These are phyloP conservation scores for Chiloscyllium plagiosum DNA, from an alignment of 2,113 vertebrate genomes.

Conservation along the genomic window DNA sequence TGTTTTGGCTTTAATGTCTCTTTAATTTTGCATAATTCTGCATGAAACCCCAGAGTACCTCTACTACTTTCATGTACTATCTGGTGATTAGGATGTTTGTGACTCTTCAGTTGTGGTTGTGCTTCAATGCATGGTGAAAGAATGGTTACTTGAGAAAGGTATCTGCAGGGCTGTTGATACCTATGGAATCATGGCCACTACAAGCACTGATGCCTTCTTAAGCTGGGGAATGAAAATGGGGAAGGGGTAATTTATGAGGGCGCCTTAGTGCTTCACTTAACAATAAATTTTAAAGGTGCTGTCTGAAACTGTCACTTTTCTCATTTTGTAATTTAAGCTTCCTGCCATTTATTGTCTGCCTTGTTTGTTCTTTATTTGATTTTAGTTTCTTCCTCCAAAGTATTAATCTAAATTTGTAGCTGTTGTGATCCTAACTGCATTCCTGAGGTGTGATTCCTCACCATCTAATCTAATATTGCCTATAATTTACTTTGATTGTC, in stretches of 20 bases:
- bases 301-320: background rate
- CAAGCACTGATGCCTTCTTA: background rate
- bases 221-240: background rate
- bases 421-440: background rate
- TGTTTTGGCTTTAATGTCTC: background rate
- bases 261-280: background rate
- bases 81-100: background rate
- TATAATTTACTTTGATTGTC: background rate
- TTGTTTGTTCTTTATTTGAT: background rate
- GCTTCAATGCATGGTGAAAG: background rate
- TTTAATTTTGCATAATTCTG: background rate
- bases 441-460: background rate
- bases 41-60: background rate
- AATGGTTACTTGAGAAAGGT: background rate
- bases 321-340: background rate
- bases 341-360: background rate
- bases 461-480: background rate
- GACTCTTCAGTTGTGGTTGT: background rate
- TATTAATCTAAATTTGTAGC: background rate
- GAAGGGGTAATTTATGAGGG: background rate
- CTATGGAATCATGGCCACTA: background rate
- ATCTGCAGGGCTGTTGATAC: background rate
- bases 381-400: background rate
- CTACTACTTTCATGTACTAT: background rate
- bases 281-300: background rate